Base-by-base conservation (phyloP, 35 echinoderm and acorn worm species). In the Apostichopus californicus region DNA sequence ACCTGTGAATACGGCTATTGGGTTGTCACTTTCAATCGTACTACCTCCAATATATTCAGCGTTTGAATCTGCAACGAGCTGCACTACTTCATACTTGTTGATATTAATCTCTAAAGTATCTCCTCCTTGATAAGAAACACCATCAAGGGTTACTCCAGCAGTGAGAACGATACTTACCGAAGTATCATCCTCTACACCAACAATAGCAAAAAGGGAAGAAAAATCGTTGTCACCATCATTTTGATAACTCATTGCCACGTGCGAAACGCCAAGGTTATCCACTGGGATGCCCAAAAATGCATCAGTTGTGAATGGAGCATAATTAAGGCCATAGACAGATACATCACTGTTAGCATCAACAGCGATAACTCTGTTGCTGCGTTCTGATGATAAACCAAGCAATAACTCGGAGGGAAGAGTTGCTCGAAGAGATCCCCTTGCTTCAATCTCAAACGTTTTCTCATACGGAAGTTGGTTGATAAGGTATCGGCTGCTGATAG, bases 271-370 rank as follows among this genome's bases (percentile, higher is more conserved):
- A 59, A 95, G 90, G 59, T 90, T 89, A 58, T 81, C 87, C 70
- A 78, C 82, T 0, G 94, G 94, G 52, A 95, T 95, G 7, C 79
- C 91, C 56, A 95, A 89, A 57, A 95, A 95, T 13, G 84, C 91
- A 90, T 95, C 94, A 5, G 94, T 93, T 54, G 94, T 84, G 66
- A 46, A 95, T 54, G 53, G 14, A 7, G 34, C 56, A 54, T 84
- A 90, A 25, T 77, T 81, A 1, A 93, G 24, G 55, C 91, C 94
- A 75, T 95, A 95, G 17, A 82, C 86, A 25, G 94, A 95, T 21
- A 95, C 91, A 13, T 95, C 94, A 73, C 54, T 92, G 17, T 92
- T 26, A 24, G 94, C 91, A n/a, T 86, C 14, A 12, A 95, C 55
- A 58, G 86, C 58, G 15, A 95, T 81, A 24, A 83, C 94, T 87